These are phyloP conservation scores for Drosophila setifemur DNA, from an alignment of 1,140 invertebrate genomes.

Conservation along the genomic window DNA sequence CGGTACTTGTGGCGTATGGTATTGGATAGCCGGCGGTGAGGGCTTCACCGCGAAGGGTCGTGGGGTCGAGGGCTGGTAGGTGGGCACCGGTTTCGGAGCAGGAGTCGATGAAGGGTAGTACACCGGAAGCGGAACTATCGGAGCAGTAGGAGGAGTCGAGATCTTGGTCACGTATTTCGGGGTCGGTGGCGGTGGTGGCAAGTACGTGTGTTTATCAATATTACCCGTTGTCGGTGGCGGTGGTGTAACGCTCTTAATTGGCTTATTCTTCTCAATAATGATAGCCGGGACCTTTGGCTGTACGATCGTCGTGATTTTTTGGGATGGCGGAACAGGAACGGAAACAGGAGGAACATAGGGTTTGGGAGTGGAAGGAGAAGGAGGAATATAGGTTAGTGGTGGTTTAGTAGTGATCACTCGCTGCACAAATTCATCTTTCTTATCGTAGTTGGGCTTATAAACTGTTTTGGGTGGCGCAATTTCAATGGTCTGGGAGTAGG, in stretches of 20 bases:
- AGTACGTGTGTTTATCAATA: conserved; percentile 57
- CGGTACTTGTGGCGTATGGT: conserved; percentile 44
- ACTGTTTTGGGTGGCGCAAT: conserved; percentile 47
- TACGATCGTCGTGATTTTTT: conserved; percentile 51
- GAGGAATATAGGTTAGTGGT: conserved; percentile 79
- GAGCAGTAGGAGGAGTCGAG: neutral
- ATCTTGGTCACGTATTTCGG: conserved; percentile 34
- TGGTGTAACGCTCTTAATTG: conserved; percentile 60
- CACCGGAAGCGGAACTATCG: neutral
- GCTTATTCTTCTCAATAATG: conserved; percentile 75
- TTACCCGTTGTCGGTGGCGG: conserved; percentile 66
- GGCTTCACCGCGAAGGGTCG: conserved; percentile 34
- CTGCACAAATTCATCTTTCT: conserved; percentile 67
- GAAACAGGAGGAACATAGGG: conserved; percentile 57
- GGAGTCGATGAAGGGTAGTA: neutral
- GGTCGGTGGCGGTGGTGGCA: conserved; percentile 32
- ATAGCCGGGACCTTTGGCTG: conserved; percentile 76
- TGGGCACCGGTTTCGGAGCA: neutral
- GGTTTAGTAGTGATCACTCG: conserved; percentile 51
- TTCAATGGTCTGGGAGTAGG: conserved; percentile 47
- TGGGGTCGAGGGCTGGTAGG: conserved; percentile 42
- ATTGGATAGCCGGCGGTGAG: conserved; percentile 40
- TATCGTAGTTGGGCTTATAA: conserved; percentile 67
- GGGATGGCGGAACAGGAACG: conserved; percentile 49
- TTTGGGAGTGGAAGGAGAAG: conserved; percentile 65